Conservation (phyloP, 2,113 vertebrate genomes). For the Stomatorhinus ivindoensis region DNA sequence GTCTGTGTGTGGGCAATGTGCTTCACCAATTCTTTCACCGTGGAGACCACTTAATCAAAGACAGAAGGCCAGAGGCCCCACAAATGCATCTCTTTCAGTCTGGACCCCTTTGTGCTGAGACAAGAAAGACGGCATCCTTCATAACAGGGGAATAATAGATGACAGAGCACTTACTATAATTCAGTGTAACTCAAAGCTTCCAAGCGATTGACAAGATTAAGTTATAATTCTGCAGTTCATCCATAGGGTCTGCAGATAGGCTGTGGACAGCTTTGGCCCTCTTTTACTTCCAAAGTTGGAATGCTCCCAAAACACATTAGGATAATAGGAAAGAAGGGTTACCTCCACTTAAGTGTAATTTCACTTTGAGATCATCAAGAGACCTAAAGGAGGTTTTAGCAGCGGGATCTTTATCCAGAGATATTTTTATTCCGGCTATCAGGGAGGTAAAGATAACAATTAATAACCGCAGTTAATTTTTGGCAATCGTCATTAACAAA, state of each 20-base stretch:
- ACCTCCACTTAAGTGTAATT: background rate
- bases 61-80: background rate
- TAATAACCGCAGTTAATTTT: background rate
- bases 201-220: slow-evolving; percentile 10
- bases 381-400: background rate
- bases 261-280: background rate
- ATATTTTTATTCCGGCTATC: background rate
- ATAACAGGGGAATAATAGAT: background rate
- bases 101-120: background rate
- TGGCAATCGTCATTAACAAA: background rate
- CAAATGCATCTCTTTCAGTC: background rate
- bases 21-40: background rate
- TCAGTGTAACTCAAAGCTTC: background rate
- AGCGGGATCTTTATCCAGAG: background rate
- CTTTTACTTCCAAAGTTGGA: background rate
- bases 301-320: slow-evolving; percentile 6
- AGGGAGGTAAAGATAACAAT: background rate
- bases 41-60: background rate
- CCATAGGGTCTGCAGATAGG: background rate
- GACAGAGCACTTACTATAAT: slow-evolving; percentile 17
- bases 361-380: slow-evolving; percentile 16
- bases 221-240: slow-evolving; percentile 7
- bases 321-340: background rate
- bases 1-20: background rate
- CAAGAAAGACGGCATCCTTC: background rate